Evolutionary conservation across 2,797 vertebrate genomes (phyloP).

Genomic region (Pampus argenteus): DNA sequence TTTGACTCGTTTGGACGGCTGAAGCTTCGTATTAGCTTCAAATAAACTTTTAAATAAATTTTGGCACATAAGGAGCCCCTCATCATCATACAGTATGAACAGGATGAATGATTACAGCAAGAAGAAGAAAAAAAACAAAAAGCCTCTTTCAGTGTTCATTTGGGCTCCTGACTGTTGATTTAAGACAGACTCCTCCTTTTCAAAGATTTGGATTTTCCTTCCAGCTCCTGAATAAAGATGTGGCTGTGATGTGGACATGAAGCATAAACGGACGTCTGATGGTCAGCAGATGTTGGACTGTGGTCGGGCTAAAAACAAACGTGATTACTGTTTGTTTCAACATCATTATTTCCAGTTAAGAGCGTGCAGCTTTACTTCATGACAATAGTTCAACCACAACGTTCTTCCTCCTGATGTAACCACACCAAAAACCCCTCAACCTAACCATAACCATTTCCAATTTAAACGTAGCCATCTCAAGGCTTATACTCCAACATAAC

Average conservation of each 20-base stretch:
- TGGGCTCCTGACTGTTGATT: too few relatives aligned
- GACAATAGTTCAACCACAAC: neutral
- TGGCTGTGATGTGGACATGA: neutral
- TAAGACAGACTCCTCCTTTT: too few relatives aligned
- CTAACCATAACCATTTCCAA: neutral
- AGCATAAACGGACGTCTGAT: neutral
- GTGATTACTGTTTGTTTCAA: neutral
- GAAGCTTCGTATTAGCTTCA: too few relatives aligned
- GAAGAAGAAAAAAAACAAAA: too few relatives aligned
- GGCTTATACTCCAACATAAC: neutral
- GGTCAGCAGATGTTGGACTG: constrained; percentile 18
- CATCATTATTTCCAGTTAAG: constrained; percentile 6
- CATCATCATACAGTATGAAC: too few relatives aligned
- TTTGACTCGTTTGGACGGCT: neutral
- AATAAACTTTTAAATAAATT: too few relatives aligned
- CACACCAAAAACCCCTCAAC: neutral
- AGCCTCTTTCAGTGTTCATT: too few relatives aligned
- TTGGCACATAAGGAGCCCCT: too few relatives aligned
- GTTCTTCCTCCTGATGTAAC: neutral
- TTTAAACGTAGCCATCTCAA: neutral
- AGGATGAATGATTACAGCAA: too few relatives aligned
- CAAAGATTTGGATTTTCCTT: too few relatives aligned
- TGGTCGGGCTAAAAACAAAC: neutral
- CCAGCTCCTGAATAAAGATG: neutral
- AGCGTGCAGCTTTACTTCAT: neutral